Evolutionary conservation across 2,888 invertebrate genomes (phyloP), one percentile per base, ranked within the genome.

Genomic region (Ophion ventricosus): DNA sequence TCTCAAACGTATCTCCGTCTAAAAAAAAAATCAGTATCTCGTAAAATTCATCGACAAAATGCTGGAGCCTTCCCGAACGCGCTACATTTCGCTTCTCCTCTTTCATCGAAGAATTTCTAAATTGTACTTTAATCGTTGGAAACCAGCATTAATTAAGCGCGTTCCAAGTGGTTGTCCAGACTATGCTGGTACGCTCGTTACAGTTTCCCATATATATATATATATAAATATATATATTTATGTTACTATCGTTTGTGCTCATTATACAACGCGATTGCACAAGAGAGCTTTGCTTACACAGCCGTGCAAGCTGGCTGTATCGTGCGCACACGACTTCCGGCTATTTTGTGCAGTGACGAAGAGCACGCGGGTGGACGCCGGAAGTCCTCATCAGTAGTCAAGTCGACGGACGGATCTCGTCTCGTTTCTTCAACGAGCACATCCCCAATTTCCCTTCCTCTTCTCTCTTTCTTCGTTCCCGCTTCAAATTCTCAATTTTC

Each of bases 341-440:
- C 84, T 87, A 88, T 87, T 88, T 86, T 72, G 79, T 83, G 81
- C 86, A 84, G 85, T 80, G 72, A 86, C 81, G 78, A 63, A 57
- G 72, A 72, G 40, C 20, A 26, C 11, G 49, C 14, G 35, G 56
- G 57, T 57, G 29, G 23, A 77, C 79, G 82, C 84, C 86, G 87
- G 87, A 88, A 88, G 85, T 86, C 75, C 89, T 90, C 90, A 89
- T 90, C 90, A 89, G 88, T 88, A 89, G 88, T 90, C 89, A 83
- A 86, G 86, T 82, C 85, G 75, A 79, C 75, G 35, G 43, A 63
- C 64, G 63, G 59, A 84, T 86, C 72, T 79, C 75, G 72, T 82
- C 83, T 78, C 78, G 74, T 83, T 84, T 80, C 80, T 77, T 83
- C 67, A 69, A 77, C 66, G 64, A 74, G 61, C 70, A 49, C 35